phyloP scores from a whole-genome alignment of 1,140 invertebrate species.

The Linepithema humile region DNA sequence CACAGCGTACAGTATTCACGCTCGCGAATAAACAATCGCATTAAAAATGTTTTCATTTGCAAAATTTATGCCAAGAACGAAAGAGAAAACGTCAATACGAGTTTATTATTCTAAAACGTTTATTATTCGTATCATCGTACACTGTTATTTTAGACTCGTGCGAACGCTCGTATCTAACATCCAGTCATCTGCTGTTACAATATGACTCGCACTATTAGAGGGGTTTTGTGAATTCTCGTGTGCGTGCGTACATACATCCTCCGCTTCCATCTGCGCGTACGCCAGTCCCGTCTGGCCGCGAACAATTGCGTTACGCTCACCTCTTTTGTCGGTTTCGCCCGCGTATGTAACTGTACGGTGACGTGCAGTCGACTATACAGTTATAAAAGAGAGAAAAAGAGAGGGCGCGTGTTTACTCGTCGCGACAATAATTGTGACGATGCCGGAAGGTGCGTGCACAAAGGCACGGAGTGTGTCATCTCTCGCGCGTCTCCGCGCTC shows the following conservation, averaged over 20 bases:
- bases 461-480: neutral
- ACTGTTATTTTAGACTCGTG: constrained; percentile 21
- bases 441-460: neutral
- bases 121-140: neutral
- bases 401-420: neutral
- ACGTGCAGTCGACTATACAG: constrained; percentile 5
- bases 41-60: too few species aligned
- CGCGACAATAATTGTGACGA: constrained; percentile 9
- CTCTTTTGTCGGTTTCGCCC: neutral
- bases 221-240: neutral
- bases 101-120: neutral
- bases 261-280: neutral
- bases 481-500: neutral
- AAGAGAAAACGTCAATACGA: neutral
- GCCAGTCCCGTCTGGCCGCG: constrained; percentile 9
- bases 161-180: neutral
- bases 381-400: neutral
- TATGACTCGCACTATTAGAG: constrained; percentile 31
- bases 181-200: constrained; percentile 2
- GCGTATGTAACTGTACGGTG: constrained; percentile 14
- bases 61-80: neutral
- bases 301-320: constrained; percentile 34
- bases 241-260: neutral
- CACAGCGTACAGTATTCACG: too few species aligned
- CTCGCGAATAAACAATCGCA: too few species aligned